A percentile compares a stretch with the other conserved stretches of the same genome.
phyloP scores from a whole-genome alignment of 2,888 invertebrate genomes.

The Ectemnius cavifrons region DNA sequence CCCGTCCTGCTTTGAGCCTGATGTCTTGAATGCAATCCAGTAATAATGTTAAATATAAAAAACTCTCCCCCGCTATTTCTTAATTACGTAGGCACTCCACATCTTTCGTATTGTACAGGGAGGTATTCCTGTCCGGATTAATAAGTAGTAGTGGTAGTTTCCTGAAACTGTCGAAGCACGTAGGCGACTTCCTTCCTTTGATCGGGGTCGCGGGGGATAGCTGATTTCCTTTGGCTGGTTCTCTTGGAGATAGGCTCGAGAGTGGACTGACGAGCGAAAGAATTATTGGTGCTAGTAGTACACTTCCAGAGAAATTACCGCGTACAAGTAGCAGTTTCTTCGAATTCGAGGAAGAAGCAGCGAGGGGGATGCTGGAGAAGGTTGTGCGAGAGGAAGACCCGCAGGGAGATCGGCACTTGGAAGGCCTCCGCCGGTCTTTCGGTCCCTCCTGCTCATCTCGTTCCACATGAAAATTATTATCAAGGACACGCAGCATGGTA shows the following conservation, averaged over 20 bases:
- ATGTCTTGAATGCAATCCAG: background rate
- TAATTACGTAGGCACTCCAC: conserved; percentile 5
- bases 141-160: conserved; percentile 39
- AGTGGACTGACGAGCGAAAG: background rate
- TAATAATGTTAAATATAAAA: too few relatives aligned
- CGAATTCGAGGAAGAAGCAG: conserved; percentile 52
- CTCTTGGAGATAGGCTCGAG: too few relatives aligned
- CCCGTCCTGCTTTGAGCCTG: background rate
- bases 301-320: conserved; percentile 43
- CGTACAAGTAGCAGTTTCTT: conserved; percentile 49
- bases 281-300: conserved; percentile 43
- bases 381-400: conserved; percentile 46
- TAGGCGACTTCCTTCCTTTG: conserved; percentile 37
- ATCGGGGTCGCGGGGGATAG: conserved; percentile 1
- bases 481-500: conserved; percentile 43
- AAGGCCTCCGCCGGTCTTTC: conserved; percentile 34
- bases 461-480: conserved; percentile 39
- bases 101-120: conserved; percentile 21
- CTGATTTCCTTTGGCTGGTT: conserved; percentile 2
- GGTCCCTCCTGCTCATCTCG: conserved; percentile 38
- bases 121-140: conserved; percentile 20
- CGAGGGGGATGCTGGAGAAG: conserved; percentile 7
- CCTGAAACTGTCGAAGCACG: conserved; percentile 39
- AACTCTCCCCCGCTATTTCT: conserved; percentile 26
- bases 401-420: conserved; percentile 43